Conservation (phyloP, 2,797 vertebrate genomes). For the Melanogrammus aeglefinus region DNA sequence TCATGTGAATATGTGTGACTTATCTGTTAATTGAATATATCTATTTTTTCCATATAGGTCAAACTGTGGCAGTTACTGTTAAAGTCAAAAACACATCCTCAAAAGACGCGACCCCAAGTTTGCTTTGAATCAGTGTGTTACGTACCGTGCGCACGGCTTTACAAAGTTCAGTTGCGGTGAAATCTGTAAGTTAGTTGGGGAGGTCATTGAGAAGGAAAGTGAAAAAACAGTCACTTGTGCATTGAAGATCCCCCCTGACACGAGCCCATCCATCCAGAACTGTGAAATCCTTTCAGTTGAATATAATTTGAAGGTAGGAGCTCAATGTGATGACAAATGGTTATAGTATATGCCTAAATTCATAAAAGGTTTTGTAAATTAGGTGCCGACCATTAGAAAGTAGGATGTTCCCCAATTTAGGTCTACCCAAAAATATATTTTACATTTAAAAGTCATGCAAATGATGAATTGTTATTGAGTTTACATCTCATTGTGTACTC, state of each 20-base stretch:
- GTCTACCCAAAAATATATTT: too few relatives aligned
- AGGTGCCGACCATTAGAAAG: too few relatives aligned
- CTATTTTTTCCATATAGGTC: conserved; percentile 77
- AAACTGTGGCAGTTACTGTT: conserved; percentile 81
- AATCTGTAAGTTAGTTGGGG: conserved; percentile 74
- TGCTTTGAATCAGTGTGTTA: conserved; percentile 74
- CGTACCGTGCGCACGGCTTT: conserved; percentile 75
- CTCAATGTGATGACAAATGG: neutral
- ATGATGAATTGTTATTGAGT: neutral
- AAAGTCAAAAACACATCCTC: conserved; percentile 90
- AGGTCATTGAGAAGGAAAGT: conserved; percentile 74
- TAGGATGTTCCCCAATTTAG: too few relatives aligned
- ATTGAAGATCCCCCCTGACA: conserved; percentile 76
- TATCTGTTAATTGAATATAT: neutral
- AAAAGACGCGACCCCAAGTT: conserved; percentile 82
- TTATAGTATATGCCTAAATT: neutral
- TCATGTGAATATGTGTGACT: neutral
- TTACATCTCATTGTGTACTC: conserved; percentile 1
- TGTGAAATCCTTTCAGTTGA: conserved; percentile 87
- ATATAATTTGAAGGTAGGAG: conserved; percentile 80
- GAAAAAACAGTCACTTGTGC: conserved; percentile 75
- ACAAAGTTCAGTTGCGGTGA: conserved; percentile 70
- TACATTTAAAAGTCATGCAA: neutral
- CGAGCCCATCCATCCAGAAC: conserved; percentile 75
- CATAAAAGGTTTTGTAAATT: too few relatives aligned